Evolutionary conservation across 30 jellyfish, hydroid and myxozoan genomes (phyloP).

Genomic region (Pelagia noctiluca): DNA sequence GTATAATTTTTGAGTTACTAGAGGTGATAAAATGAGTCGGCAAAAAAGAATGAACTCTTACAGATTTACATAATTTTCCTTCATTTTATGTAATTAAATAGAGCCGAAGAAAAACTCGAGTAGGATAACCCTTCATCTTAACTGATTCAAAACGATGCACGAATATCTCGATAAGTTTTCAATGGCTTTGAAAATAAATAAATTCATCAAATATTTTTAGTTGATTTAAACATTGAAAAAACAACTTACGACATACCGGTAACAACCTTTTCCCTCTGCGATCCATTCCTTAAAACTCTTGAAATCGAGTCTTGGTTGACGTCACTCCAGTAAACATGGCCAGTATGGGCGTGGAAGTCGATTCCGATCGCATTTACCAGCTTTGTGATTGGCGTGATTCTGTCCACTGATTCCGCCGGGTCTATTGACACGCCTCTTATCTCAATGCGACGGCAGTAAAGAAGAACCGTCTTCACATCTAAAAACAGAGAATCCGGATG

Average conservation of each 20-base stretch:
- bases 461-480: slow-evolving; percentile 74
- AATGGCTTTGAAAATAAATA: too few species aligned
- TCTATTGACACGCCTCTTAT: slow-evolving; percentile 86
- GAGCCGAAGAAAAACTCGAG: too few species aligned
- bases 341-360: slow-evolving; percentile 70
- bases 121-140: too few species aligned
- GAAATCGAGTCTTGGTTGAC: slow-evolving; percentile 85
- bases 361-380: slow-evolving; percentile 89
- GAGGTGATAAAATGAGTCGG: too few species aligned
- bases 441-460: slow-evolving; percentile 92
- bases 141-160: too few species aligned
- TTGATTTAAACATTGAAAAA: too few species aligned
- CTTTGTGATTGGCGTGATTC: slow-evolving; percentile 84
- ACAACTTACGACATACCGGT: slow-evolving; percentile 63
- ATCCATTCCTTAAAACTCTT: slow-evolving; percentile 72
- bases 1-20: too few species aligned
- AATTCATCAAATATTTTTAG: too few species aligned
- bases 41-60: too few species aligned
- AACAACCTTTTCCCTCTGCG: slow-evolving; percentile 66
- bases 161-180: too few species aligned
- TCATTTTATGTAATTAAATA: too few species aligned
- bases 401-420: slow-evolving; percentile 81
- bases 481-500: not conserved
- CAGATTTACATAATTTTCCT: too few species aligned
- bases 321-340: slow-evolving; percentile 87